phyloP scores from a whole-genome alignment of 2,797 vertebrate species.

The Thunnus albacares region DNA sequence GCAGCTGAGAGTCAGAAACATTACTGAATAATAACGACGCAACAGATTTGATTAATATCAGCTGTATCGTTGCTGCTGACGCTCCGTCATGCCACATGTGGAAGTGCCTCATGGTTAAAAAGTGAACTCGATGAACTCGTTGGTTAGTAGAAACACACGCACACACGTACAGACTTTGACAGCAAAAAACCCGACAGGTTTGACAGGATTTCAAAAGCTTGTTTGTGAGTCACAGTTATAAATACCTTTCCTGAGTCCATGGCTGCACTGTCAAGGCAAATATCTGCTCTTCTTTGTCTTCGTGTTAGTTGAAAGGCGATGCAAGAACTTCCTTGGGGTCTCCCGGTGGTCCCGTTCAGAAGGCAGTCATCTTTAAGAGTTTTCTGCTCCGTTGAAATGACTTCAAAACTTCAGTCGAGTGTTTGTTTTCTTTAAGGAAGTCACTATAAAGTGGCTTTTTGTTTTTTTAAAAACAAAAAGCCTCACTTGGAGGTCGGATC shows the following conservation, averaged over 20 bases:
- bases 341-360: constrained; percentile 25
- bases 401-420: neutral
- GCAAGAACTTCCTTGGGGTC: constrained; percentile 21
- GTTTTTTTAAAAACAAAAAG: neutral
- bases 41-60: neutral
- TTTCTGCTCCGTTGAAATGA: neutral
- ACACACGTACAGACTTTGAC: constrained; percentile 11
- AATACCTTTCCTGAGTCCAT: constrained; percentile 84
- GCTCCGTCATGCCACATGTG: constrained; percentile 12
- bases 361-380: constrained; percentile 7
- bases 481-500: neutral
- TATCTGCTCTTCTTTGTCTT: constrained; percentile 23
- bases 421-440: no score
- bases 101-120: constrained; percentile 1
- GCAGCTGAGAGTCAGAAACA: neutral
- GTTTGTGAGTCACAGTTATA: neutral
- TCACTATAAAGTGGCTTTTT: neutral
- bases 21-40: neutral
- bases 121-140: constrained; percentile 36
- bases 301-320: neutral
- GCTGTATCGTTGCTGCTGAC: constrained; percentile 3
- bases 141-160: neutral
- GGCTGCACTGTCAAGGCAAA: neutral
- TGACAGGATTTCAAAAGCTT: neutral
- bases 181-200: constrained; percentile 13